Evolutionary conservation across 2,888 invertebrate genomes (phyloP).

Genomic region (Coenonympha arcania): DNA sequence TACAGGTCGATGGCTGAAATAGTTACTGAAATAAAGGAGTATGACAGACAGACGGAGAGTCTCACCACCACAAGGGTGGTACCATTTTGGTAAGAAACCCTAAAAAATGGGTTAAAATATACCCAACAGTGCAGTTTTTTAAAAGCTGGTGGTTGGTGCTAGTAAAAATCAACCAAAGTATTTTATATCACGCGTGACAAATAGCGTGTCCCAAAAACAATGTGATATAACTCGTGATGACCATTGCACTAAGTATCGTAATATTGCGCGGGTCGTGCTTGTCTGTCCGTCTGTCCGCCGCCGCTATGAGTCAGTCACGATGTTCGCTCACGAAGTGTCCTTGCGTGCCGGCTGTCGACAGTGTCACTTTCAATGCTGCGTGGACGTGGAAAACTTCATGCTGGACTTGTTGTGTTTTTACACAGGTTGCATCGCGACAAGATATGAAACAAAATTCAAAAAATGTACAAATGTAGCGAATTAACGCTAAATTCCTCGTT

Average conservation of each 20-base stretch:
- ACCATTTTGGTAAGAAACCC: too few species aligned
- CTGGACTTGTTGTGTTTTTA: not conserved
- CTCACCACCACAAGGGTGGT: too few species aligned
- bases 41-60: too few species aligned
- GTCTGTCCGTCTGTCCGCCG: constrained; percentile 32
- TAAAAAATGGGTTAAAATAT: too few species aligned
- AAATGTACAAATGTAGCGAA: too few species aligned
- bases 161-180: not conserved
- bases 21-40: too few species aligned
- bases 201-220: not conserved
- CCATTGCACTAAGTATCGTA: constrained; percentile 16
- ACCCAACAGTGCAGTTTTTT: too few species aligned
- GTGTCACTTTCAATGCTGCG: constrained; percentile 31
- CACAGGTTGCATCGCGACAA: too few species aligned
- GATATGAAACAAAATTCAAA: too few species aligned
- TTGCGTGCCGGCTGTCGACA: constrained; percentile 30
- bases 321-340: constrained; percentile 36
- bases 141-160: too few species aligned
- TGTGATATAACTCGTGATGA: constrained; percentile 27
- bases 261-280: constrained; percentile 32
- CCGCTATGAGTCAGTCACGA: constrained; percentile 39
- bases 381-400: constrained; percentile 3
- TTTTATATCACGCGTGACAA: not conserved
- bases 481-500: too few species aligned
- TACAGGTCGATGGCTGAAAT: too few species aligned